Evolutionary conservation across 1,140 invertebrate species (phyloP).

Genomic region (Drosophila pachea): DNA sequence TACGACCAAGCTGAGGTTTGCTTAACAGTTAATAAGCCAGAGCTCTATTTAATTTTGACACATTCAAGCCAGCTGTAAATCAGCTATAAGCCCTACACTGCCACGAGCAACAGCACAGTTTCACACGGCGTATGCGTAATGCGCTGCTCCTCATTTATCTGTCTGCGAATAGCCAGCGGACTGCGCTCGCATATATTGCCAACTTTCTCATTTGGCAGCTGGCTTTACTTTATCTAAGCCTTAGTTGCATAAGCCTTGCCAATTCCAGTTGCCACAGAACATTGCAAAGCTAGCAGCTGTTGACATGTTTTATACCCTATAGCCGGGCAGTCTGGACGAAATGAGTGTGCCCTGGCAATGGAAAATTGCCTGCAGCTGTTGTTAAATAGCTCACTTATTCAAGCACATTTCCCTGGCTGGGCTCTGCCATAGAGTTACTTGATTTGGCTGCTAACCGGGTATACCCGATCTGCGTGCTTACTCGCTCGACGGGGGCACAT

Average conservation of each 20-base stretch:
- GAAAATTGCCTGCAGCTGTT: too few species aligned
- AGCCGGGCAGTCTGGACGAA: background rate
- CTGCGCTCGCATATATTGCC: conserved; percentile 9
- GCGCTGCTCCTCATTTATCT: background rate
- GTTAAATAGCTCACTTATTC: too few species aligned
- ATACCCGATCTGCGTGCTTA: background rate
- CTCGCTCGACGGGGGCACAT: conserved; percentile 4
- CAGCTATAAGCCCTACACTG: background rate
- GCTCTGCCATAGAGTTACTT: too few species aligned
- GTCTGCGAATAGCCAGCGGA: background rate
- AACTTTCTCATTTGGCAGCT: background rate
- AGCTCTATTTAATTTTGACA: background rate
- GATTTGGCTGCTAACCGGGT: background rate
- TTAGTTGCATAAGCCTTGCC: background rate
- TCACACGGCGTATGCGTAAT: conserved; percentile 10
- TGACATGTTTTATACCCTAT: background rate
- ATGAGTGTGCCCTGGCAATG: too few species aligned
- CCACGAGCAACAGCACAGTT: background rate
- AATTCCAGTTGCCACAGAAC: conserved; percentile 3
- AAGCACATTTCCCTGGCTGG: too few species aligned
- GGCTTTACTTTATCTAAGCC: conserved; percentile 10
- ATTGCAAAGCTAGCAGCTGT: conserved; percentile 23
- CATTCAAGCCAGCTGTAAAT: background rate
- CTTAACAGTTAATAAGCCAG: background rate
- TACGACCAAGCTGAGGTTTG: too few species aligned